Evolutionary conservation across 2,888 invertebrate species (phyloP), one percentile per base, ranked within the genome.

Genomic region (Alentia gelatinosa): DNA sequence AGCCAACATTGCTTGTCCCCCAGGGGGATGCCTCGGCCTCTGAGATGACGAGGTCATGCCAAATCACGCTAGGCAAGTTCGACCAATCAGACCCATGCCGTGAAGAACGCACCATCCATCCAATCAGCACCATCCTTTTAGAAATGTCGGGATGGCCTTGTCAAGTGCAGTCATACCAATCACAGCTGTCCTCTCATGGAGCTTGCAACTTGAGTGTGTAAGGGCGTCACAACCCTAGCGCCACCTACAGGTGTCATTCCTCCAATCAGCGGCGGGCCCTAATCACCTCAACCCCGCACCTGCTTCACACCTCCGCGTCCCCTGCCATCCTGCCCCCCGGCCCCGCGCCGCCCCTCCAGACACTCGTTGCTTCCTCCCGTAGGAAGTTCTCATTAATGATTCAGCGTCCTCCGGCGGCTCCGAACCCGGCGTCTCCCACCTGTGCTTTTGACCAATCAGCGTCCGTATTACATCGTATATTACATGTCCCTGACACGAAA

Each of bases 231-330:
- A n/a, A 56, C 68, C 68, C n/a, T 68, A 30, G 68, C 39, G 39
- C 23, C 83, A 83, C 23, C 40, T 83, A 83, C 83, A 83, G 83
- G 83, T 83, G 83, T 83, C 83, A 83, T 83, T 83, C 39, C 23
- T 23, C 83, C 83, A 83, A 83, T 83, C 83, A 83, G 83, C 12
- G 40, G 1, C 37, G 33, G 7, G n/a, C n/a, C 83, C 39, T 83
- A 83, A 83, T 83, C 83, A 83, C 83, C 39, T 23, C 39, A 39
- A 23, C 37, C 3, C 83, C 39, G 83, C 40, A 39, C 83, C 37
- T 83, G 39, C 40, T 26, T 19, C 39, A 3, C 37, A 1, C 83
- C 83, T 4, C 79, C 15, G 15, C 68, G 5, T 26, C 23, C 23
- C 47, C 47, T 47, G 15, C 68, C 68, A 15, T 26, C 23, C 68